Base-by-base conservation (phyloP, 2,113 vertebrate genomes). In the Noctilio leporinus region DNA sequence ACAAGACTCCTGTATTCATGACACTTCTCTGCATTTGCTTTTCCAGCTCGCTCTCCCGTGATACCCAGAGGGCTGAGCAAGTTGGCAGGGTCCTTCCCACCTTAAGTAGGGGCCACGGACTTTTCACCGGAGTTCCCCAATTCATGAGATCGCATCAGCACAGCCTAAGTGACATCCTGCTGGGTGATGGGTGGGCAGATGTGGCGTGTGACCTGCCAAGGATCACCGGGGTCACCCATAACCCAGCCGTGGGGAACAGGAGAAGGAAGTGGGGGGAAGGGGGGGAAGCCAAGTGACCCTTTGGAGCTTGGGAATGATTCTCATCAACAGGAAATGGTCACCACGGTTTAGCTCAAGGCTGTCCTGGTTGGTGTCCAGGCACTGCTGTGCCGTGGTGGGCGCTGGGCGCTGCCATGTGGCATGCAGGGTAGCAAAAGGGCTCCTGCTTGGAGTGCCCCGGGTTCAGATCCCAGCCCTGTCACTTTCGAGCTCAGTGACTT, bases 31-130 rank as follows among this genome's bases (percentile, higher is more conserved):
- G 59, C 87, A 87, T 96, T 75, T 59, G 92, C 95, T 95, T 96
- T 97, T 97, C 90, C 77, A 84, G 96, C 95, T 96, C 87, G 95
- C 22, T 87, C 43, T 95, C 95, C 81, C 40, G 28, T 49, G 70
- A 88, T 75, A 76, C 72, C 87, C 81, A 87, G 90, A 76, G 93
- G 72, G 84, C 57, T 88, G 24, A 43, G 49, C 35, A 92, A 88
- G 84, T 81, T 40, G 64, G 43, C 22, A 10, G 70, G 75, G 67
- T 55, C 81, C 78, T 96, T 93, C 51, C 62, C 67, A 73, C 53
- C 53, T 47, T 73, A 16, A 89, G 75, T 75, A 22, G 0, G 40
- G 69, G 70, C 35, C 55, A 35, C 64, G n/a, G n/a, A n/a, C 43
- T 16, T 83, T 89, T 76, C 75, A 45, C 51, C 53, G 5, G 5